Evolutionary conservation across 1,140 invertebrate genomes (phyloP).

Genomic region (Cydia splendana): DNA sequence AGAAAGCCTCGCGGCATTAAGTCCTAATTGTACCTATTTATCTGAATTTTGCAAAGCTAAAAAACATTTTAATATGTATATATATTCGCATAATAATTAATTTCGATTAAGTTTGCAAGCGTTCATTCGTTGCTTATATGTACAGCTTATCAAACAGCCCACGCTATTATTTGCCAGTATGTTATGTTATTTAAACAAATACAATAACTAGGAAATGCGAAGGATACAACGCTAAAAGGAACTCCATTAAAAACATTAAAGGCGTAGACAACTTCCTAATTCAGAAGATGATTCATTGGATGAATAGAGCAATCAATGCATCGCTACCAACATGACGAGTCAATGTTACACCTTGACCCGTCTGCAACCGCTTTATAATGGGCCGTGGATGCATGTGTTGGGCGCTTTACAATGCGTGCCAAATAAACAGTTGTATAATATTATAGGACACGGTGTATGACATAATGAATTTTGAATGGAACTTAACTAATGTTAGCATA

Average conservation of each 20-base stretch:
- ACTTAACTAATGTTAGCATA: not conserved
- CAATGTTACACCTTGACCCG: conserved; percentile 22
- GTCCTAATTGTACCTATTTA: no score
- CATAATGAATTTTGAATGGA: not conserved
- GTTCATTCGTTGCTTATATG: no score
- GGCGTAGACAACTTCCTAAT: conserved; percentile 19
- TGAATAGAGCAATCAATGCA: conserved; percentile 25
- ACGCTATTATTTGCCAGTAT: no score
- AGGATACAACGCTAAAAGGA: not conserved
- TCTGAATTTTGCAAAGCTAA: no score
- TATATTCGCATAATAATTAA: no score
- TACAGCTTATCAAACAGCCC: no score
- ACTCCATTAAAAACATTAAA: conserved; percentile 1
- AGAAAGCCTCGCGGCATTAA: no score
- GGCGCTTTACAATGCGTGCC: not conserved
- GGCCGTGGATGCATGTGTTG: not conserved
- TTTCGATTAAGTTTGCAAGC: no score
- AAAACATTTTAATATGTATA: no score
- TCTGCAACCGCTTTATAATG: conserved; percentile 9
- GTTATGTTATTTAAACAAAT: not conserved
- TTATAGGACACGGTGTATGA: not conserved
- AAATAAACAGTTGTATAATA: not conserved
- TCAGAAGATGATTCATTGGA: not conserved
- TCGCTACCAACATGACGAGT: conserved; percentile 23
- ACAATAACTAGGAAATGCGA: not conserved